Base-by-base conservation (phyloP, 2,797 vertebrate genomes). In the Danio aesculapii region DNA sequence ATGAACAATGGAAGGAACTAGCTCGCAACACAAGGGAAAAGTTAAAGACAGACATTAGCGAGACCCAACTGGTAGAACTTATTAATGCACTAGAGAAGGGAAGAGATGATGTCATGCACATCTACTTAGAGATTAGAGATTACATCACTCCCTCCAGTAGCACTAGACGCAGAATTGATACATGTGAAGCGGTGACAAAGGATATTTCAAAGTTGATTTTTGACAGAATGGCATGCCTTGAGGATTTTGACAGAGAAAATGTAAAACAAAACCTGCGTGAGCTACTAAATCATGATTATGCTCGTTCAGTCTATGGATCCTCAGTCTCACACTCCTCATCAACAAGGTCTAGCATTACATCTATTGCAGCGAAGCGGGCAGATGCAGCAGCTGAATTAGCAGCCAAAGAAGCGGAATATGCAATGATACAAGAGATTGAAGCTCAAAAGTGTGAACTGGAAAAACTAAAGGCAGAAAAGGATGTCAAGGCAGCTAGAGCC, bases 171-270 rank as follows among this genome's bases (percentile, higher is more conserved):
- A 30, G 17, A 39, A 7, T 81, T 8, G 83, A 81, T 69, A 59
- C 84, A 4, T 85, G 81, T 74, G 81, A 87, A 11, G 82, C 81
- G 19, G 84, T 86, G 0, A 87, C 85, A 21, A 74, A 5, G 4
- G 75, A 87, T 44, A 84, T 82, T 68, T 43, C 71, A 1, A 84
- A 81, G 7, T 62, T 86, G 7, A 62, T 71, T 0, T 61, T 39
- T 72, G 82, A 85, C 6, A 85, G 82, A 7, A 67, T 84, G 8
- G 7, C 69, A 44, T 66, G 50, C 6, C 14, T 77, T 66, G 61
- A 73, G 41, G 41, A 77, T 1, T 77, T 82, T 64, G 49, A 72
- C 3, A 12, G 6, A 71, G 74, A 66, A 43, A 10, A 66, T 53
- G 81, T 64, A 50, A 61, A 46, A 69, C 0, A 21, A 5, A 21